A percentile compares a stretch with the other conserved stretches of the same genome.
Conservation (phyloP, 2,113 vertebrate species). For the Bos javanicus region DNA sequence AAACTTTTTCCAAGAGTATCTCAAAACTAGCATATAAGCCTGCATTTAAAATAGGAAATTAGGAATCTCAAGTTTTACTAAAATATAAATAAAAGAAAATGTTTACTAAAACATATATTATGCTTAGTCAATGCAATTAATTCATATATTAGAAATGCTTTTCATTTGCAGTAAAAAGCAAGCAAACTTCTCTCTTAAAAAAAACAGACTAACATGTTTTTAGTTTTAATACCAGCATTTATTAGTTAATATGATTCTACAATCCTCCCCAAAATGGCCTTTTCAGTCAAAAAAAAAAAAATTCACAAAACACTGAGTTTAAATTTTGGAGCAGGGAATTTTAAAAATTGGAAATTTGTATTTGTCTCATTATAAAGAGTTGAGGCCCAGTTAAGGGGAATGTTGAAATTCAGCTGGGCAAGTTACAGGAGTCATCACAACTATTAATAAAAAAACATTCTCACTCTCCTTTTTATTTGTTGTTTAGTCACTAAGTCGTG, state of each 20-base stretch:
- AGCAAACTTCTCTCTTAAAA: background rate
- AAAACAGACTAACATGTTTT: background rate
- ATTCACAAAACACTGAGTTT: constrained; percentile 15
- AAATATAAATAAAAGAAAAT: background rate
- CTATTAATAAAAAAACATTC: background rate
- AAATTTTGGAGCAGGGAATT: background rate
- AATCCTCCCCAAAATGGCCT: background rate
- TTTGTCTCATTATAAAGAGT: constrained; percentile 3
- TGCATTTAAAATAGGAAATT: constrained; percentile 39
- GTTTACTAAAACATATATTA: background rate
- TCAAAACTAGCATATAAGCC: background rate
- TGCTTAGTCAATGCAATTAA: background rate
- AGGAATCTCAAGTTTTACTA: background rate
- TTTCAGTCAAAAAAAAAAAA: background rate
- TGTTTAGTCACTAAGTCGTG: background rate
- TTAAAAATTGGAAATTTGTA: background rate
- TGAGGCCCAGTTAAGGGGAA: background rate
- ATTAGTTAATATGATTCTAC: background rate
- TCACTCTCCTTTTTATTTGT: background rate
- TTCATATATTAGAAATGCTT: background rate
- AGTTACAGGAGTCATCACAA: background rate
- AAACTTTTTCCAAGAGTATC: background rate
- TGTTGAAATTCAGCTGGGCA: background rate
- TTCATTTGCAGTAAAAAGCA: background rate
- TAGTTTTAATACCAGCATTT: background rate